Base-by-base conservation (phyloP, 2,113 vertebrate genomes). In the Lathamus discolor region DNA sequence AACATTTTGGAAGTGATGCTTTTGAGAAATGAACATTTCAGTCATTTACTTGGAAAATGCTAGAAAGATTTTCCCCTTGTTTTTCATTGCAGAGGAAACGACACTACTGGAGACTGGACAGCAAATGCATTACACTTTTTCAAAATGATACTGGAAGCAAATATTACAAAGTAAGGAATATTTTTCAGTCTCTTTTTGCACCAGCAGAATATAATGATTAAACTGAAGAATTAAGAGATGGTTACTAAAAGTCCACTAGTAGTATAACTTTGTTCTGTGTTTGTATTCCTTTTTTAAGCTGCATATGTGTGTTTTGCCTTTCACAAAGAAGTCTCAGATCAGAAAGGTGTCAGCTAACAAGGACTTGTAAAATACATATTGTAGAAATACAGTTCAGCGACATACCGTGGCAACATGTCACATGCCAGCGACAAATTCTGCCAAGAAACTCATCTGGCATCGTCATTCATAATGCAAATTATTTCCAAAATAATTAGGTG, bases 101-200 rank as follows among this genome's bases (percentile, higher is more conserved):
- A 46, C 99, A 99, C 94, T 99, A 99, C 94, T 99, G 99, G 99
- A 98, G 99, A 66, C 84, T 99, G 97, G 99, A 99, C 97, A 99
- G 99, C 98, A 99, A 99, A 97, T 99, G 99, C 84, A 99, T 99
- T 94, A 99, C 99, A 4, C 96, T 99, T 92, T 99, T 99, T 96
- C 99, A 99, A 94, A 99, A 98, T 91, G 99, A 99, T 94, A 99
- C 99, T 7, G 99, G 99, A 94, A 99, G 99, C 96, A 99, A 99
- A 98, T 99, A 99, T 97, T 99, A 99, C 84, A 99, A 99, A 98
- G 99, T 99, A 98, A 97, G 92, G 55, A 49, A 12, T 35, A 31
- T 37, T 61, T 88, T 90, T 72, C 61, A 37, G 19, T 85, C n/a
- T 69, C 20, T 81, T 92, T 37, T 43, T 44, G 3, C 72, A 52